phyloP scores from a whole-genome alignment of 2,888 invertebrate species.

The Leptopilina myrica region DNA sequence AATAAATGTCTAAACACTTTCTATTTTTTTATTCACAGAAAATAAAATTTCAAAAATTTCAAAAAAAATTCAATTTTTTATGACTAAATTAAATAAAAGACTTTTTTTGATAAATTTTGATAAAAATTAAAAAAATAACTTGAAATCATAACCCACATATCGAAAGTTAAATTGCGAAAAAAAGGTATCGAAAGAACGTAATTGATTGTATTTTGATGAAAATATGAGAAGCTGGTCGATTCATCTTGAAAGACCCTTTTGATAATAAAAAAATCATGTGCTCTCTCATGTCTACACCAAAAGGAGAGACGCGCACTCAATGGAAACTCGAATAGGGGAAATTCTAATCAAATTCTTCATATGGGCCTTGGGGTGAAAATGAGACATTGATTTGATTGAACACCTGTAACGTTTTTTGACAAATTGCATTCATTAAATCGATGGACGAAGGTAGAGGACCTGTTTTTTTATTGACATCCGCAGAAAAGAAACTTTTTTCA shows the following conservation, averaged over 20 bases:
- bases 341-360: slow-evolving; percentile 34
- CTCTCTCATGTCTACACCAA: neutral
- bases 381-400: slow-evolving; percentile 35
- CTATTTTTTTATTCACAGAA: too few species aligned
- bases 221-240: neutral
- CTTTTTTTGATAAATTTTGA: too few species aligned
- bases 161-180: neutral
- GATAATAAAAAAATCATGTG: slow-evolving; percentile 13
- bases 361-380: slow-evolving; percentile 29
- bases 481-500: too few species aligned
- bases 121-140: too few species aligned
- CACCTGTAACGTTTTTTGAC: slow-evolving; percentile 32
- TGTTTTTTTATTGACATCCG: neutral
- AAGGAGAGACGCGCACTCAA: slow-evolving; percentile 4
- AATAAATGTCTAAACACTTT: too few species aligned
- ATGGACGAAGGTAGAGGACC: neutral
- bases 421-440: slow-evolving; percentile 15
- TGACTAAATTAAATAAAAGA: too few species aligned
- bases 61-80: too few species aligned
- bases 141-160: too few species aligned
- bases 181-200: neutral
- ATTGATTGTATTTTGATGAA: slow-evolving; percentile 4
- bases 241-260: slow-evolving; percentile 11
- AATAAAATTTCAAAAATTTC: too few species aligned
- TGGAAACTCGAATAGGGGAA: slow-evolving; percentile 22